phyloP scores from a whole-genome alignment of 2,797 vertebrate genomes.

The Pangasius sanitwongsei region DNA sequence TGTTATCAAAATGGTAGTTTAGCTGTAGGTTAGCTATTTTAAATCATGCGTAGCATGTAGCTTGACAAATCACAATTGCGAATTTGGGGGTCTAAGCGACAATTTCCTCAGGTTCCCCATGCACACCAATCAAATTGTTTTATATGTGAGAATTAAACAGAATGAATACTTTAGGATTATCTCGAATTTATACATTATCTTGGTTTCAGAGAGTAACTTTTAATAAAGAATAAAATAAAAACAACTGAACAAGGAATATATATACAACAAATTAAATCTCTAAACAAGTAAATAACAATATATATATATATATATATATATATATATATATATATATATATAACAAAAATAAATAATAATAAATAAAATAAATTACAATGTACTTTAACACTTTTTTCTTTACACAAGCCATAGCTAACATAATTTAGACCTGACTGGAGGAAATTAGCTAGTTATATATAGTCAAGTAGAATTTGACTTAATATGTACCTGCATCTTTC shows the following conservation, averaged over 20 bases:
- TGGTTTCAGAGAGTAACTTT: no score
- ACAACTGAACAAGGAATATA: no score
- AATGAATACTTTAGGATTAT: no score
- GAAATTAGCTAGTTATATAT: neutral
- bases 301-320: neutral
- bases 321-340: no score
- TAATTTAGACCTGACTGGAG: neutral
- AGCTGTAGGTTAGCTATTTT: neutral
- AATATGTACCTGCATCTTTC: neutral
- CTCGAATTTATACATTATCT: no score
- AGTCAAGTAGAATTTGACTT: neutral
- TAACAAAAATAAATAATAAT: neutral
- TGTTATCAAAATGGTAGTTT: neutral
- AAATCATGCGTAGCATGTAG: neutral
- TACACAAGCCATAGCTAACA: neutral
- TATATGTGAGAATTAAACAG: no score
- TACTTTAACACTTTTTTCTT: neutral
- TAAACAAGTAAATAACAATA: neutral
- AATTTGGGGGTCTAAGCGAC: neutral
- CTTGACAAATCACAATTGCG: neutral
- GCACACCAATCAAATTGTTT: no score
- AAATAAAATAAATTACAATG: neutral
- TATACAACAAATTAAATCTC: no score
- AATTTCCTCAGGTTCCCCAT: no score
- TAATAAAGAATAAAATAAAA: no score